Evolutionary conservation across 92 coral and sea anemone species (phyloP), one percentile per base, ranked within the genome.

Genomic region (Epizoanthus stellaris): DNA sequence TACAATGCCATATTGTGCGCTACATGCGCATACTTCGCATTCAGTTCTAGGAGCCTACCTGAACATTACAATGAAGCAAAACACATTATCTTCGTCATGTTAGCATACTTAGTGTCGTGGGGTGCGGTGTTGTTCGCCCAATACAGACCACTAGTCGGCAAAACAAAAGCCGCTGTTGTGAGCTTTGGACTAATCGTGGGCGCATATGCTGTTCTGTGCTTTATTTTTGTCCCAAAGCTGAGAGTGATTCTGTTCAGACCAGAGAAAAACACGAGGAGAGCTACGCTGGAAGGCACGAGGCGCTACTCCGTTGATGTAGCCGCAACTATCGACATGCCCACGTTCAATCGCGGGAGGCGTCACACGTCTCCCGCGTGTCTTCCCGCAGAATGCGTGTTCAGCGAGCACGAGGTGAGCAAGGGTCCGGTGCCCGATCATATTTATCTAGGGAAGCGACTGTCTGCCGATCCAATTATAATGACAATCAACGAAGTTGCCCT

Each of bases 221-320:
- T 93, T n/a, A 87, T 97, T 84, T 94, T 97, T 58, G 71, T 89
- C 1, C 98, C 99, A 15, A 94, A 97, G 71, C 87, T 97, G 70
- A 89, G 94, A 53, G 93, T 97, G 25, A 92, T 97, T 38, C 85
- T 97, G 23, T 94, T 94, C 83, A 88, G 89, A n/a, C 98, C 99
- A 5, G 98, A 94, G 80, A 91, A 91, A 52, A 97, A 97, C 92
- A 92, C 98, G 19, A 93, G 88, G 76, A 87, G 74, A 23, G 99
- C 98, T 4, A 96, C 95, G 3, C 70, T 95, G 42, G 98, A 86
- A 15, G 96, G 93, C 39, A 93, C 98, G 2, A 75, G 93, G 68
- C 94, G 98, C 7, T 97, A 94, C 75, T 94, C 99, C 0, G 42
- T 91, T 2, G 98, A 94, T 42, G 95, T 89, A 6, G 95, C 98